Base-by-base conservation (phyloP, 92 coral and sea anemone genomes). In the Meandrina meandrites region DNA sequence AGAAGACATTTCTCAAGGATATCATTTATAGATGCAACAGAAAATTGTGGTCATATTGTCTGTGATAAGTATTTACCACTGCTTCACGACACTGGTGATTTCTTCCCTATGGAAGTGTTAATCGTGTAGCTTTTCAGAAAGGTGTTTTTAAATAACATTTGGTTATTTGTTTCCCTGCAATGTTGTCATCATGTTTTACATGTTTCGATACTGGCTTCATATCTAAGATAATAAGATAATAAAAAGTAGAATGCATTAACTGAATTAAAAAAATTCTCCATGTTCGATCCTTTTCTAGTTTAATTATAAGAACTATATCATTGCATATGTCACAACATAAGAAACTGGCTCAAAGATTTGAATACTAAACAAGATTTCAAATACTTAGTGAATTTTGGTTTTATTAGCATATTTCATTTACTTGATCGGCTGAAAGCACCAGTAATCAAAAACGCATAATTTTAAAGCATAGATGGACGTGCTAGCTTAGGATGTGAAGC, bases 381-480 rank as follows among this genome's bases (percentile, higher is more conserved):
- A n/a, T n/a, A n/a, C n/a, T n/a, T 2, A 37, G 12, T 36, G 50
- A 21, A 4, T 19, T 35, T 27, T 32, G 21, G 27, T 34, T 34
- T 32, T 57, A 79, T 79, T 79, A 79, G 45, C 74, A 81, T 40
- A 81, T 80, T 80, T 80, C 69, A 36, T 42, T 81, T 66, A 62
- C 57, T 9, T 24, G 40, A 37, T 32, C 36, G 36, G 50, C 18
- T 66, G 16, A 32, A 24, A 40, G 53, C 2, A 40, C 28, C 16
- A 13, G 57, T n/a, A 37, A 6, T 64, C 8, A 42, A 42, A 48
- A 32, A 48, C 32, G 13, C 50, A 31, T 11, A 47, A 82, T 5
- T 21, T 22, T 37, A 14, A n/a, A 47, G 12, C 27, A 73, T 36
- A 57, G n/a, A 58, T 84, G 13, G 48, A 72, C 35, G 73, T 19